Conservation (phyloP, 2,797 vertebrate species). For the Notolepis coatsorum region DNA sequence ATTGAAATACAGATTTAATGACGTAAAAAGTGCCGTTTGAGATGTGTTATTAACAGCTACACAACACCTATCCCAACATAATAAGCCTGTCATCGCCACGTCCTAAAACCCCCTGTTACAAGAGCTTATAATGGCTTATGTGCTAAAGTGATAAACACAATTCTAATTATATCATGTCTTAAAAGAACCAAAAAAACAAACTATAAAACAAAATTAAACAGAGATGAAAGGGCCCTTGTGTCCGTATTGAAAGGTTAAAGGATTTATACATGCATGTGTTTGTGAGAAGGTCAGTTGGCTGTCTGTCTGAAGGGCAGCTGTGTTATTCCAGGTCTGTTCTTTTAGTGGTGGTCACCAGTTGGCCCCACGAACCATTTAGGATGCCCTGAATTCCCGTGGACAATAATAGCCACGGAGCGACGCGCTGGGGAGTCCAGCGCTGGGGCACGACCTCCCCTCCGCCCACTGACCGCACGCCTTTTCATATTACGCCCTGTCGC, state of each 20-base stretch:
- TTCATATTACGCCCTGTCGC: constrained; percentile 36
- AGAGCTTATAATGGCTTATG: too few relatives aligned
- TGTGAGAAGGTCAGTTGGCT: constrained; percentile 32
- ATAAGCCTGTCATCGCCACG: too few relatives aligned
- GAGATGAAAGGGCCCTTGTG: not conserved
- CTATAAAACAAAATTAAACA: not conserved
- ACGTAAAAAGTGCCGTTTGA: too few relatives aligned
- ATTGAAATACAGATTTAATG: too few relatives aligned
- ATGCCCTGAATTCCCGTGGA: constrained; percentile 73
- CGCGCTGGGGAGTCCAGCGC: constrained; percentile 59
- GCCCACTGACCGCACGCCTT: constrained; percentile 36
- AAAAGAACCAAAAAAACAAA: too few relatives aligned
- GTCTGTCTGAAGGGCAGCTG: constrained; percentile 62
- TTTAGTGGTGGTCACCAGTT: constrained; percentile 63
- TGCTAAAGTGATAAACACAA: too few relatives aligned
- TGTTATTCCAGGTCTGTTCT: constrained; percentile 69
- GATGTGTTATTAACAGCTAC: too few relatives aligned
- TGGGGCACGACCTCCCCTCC: constrained; percentile 34
- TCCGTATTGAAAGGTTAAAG: constrained; percentile 8
- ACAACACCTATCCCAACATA: too few relatives aligned
- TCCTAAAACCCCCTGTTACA: too few relatives aligned
- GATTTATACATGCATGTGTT: constrained; percentile 19
- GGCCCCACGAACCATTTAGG: constrained; percentile 63
- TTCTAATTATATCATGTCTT: too few relatives aligned
- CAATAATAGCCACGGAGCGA: constrained; percentile 74